These are phyloP conservation scores for Loripinus fragilis DNA, from an alignment of 2,888 invertebrate genomes.

Conservation along the genomic window DNA sequence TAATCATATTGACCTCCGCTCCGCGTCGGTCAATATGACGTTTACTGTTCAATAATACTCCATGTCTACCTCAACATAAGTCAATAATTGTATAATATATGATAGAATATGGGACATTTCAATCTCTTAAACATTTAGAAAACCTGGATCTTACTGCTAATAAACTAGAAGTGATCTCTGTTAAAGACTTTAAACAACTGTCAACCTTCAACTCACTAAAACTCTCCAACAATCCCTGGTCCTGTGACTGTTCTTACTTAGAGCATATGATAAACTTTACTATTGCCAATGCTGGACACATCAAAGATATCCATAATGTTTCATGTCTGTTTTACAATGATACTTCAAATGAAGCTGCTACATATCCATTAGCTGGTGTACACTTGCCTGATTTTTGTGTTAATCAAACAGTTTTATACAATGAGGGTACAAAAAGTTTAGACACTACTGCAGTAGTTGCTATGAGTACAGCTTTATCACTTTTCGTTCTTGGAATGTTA, in stretches of 20 bases:
- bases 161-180: slow-evolving; percentile 45
- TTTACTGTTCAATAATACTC: no score
- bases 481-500: slow-evolving; percentile 53
- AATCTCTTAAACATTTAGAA: slow-evolving; percentile 47
- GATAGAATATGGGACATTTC: slow-evolving; percentile 52
- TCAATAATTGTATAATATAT: no score
- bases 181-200: slow-evolving; percentile 37
- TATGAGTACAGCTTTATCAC: slow-evolving; percentile 23
- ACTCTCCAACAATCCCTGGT: slow-evolving; percentile 56
- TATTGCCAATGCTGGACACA: background rate
- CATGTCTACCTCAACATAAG: no score
- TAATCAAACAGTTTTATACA: slow-evolving; percentile 17
- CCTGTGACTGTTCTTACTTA: slow-evolving; percentile 58
- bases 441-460: slow-evolving; percentile 5
- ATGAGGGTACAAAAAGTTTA: background rate
- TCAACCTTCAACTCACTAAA: slow-evolving; percentile 45
- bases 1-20: no score
- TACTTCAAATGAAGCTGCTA: background rate
- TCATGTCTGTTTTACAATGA: background rate
- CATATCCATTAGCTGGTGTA: background rate
- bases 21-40: no score
- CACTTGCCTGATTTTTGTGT: slow-evolving; percentile 25
- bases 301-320: slow-evolving; percentile 25
- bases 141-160: slow-evolving; percentile 58
- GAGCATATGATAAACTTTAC: slow-evolving; percentile 23